These are phyloP conservation scores for Barypeithes pellucidus DNA, from an alignment of 2,888 invertebrate species.

Conservation along the genomic window DNA sequence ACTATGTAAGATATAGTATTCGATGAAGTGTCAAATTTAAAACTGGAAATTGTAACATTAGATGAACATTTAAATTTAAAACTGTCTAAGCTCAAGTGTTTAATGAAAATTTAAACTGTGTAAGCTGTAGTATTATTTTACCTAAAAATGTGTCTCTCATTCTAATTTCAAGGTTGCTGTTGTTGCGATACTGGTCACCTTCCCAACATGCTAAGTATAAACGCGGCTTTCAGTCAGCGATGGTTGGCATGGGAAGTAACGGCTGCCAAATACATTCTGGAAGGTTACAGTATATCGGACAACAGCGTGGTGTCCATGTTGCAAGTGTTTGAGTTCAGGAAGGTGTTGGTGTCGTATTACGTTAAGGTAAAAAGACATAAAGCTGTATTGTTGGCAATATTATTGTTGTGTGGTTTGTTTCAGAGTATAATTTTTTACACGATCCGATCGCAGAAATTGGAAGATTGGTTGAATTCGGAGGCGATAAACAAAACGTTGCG, in stretches of 20 bases:
- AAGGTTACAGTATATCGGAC: constrained; percentile 98
- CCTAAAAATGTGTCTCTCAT: neutral
- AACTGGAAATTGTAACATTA: no score
- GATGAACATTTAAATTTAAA: no score
- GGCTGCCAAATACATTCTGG: constrained; percentile 96
- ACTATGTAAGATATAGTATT: no score
- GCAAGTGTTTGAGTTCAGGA: constrained; percentile 97
- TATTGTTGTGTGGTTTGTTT: constrained; percentile 59
- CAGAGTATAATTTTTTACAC: constrained; percentile 98
- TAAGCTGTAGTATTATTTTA: neutral
- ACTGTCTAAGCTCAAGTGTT: no score
- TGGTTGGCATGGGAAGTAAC: constrained; percentile 99
- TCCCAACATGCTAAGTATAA: constrained; percentile 91
- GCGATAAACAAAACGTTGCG: constrained; percentile 86
- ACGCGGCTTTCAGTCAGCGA: constrained; percentile 97
- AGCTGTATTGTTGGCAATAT: neutral
- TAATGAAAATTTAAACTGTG: no score
- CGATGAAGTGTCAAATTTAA: no score
- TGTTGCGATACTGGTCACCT: constrained; percentile 93
- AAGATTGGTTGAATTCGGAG: constrained; percentile 90
- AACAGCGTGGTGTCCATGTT: constrained; percentile 97
- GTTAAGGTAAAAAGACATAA: constrained; percentile 82
- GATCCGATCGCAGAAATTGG: constrained; percentile 88
- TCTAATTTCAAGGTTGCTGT: constrained; percentile 75
- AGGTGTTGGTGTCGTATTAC: constrained; percentile 97